Evolutionary conservation across 1,140 invertebrate species (phyloP), one percentile per base, ranked within the genome.

Genomic region (Cheumatopsyche charites): DNA sequence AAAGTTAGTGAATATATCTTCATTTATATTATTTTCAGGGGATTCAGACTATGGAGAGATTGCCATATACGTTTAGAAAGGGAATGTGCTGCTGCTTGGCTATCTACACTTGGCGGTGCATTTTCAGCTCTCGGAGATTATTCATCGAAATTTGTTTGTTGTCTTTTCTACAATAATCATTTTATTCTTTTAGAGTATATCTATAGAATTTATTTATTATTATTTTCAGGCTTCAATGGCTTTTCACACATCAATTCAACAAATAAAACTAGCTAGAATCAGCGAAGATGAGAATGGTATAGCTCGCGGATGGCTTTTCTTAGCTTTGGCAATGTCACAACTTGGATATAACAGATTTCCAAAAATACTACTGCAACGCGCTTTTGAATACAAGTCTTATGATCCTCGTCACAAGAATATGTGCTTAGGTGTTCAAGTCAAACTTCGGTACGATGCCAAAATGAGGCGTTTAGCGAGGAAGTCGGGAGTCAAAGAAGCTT

Each of bases 81-180:
- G 73, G 93, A 95, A 79, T 88, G 93, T 84, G 86, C 91, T 7
- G 91, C 97, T 87, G 94, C 94, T 2, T 97, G 95, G 94, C 84
- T 98, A 1, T 98, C 95, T n/a, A 98, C 96, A 0, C 85, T 98
- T 12, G 96, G 96, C 61, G 96, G 96, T 49, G 96, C 93, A 4
- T 98, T 94, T 83, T 98, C 96, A 19, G 91, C 95, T 7, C 84
- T 98, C 58, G 96, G 96, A 15, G 96, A 98, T 79, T 87, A 92
- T 75, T 91, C 91, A 82, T 78, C 83, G 62, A 82, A 90, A 78
- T 96, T 90, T 87, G 93, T 94, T 88, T 25, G 25, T 47, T 66
- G 19, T 25, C n/a, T 55, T 68, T 29, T 36, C 29, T 36, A 36
- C 9, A 9, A 36, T 63, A 11, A 41, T 63, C 21, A 61, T n/a